Evolutionary conservation across 37 sponge, comb jelly and placozoan species (phyloP), one percentile per base, ranked within the genome.

Genomic region (Chondrosia reniformis): DNA sequence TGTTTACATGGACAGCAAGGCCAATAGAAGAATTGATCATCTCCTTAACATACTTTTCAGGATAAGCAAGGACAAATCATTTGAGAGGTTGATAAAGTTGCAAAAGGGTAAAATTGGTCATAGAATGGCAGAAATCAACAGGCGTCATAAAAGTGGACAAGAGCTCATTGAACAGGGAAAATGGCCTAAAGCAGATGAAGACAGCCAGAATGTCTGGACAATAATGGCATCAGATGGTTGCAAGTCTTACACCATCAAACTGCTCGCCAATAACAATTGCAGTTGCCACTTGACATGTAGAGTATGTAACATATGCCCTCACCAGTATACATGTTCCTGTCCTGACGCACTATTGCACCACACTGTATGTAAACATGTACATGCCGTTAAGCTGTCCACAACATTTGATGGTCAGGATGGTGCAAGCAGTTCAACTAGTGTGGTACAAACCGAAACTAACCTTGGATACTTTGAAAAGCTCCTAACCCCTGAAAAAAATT

Each of bases 31-130:
- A 27, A n/a, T 82, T 10, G 91, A 88, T 44, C 32, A 33, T 12
- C 24, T 78, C 34, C 34, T 90, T 5, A 57, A 59, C 44, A 31
- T 83, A 10, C 58, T 90, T 25, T 55, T 90, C 38, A 63, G 46
- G 37, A 21, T 83, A 45, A 74, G 87, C 5, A 36, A 79, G 64
- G 86, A 90, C 69, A 85, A 82, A 45, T 61, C 33, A 17, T 85
- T 85, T 85, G 52, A 49, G 10, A 15, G 52, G 52, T 49, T 49
- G 52, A 10, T 49, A 15, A 49, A 49, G 52, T 49, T 49, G 15
- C 15, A 49, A 49, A 49, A 49, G 15, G 52, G 52, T 49, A 49
- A 49, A 49, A 10, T 19, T 19, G 15, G 52, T 49, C 10, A 49
- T 15, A 49, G 52, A 49, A 49, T 49, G 15, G 52, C 15, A 15